A percentile compares a stretch with the other conserved stretches of the same genome.
These are phyloP conservation scores for Dreissena rostriformis DNA, from an alignment of 1,140 invertebrate species.

Conservation along the genomic window DNA sequence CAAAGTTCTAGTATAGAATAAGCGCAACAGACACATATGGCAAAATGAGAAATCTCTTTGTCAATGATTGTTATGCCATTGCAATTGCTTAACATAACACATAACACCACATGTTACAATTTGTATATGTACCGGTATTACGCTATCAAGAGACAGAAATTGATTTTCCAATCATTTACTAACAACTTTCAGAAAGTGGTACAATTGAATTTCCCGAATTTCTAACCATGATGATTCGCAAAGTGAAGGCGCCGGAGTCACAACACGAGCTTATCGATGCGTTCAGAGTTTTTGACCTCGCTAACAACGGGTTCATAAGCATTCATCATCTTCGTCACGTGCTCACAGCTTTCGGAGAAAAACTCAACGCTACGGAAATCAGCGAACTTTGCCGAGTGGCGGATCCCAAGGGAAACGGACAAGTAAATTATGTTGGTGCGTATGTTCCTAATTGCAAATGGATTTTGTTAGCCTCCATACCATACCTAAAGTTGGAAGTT, in stretches of 20 bases:
- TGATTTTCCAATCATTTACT: no score
- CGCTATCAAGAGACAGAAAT: no score
- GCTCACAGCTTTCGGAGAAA: conserved; percentile 95
- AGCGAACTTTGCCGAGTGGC: conserved; percentile 92
- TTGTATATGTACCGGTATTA: no score
- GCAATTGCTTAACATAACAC: no score
- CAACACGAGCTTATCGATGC: conserved; percentile 94
- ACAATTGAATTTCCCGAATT: conserved; percentile 67
- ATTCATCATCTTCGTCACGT: conserved; percentile 82
- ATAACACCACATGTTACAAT: no score
- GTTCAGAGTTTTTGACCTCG: conserved; percentile 99
- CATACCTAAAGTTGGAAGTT: no score
- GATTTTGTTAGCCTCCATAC: no score
- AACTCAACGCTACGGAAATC: conserved; percentile 93
- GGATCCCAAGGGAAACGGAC: conserved; percentile 58
- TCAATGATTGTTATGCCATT: no score
- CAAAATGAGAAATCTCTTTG: no score
- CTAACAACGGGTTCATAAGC: conserved; percentile 91
- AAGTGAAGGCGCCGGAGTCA: conserved; percentile 41
- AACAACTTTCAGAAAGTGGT: conserved; percentile 61
- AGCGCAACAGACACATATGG: no score
- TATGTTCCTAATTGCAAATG: background rate
- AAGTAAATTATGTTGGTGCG: conserved; percentile 61
- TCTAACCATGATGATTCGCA: conserved; percentile 59
- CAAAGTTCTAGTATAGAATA: no score